Evolutionary conservation across 2,888 invertebrate species (phyloP).

Genomic region (Cryptus armator): DNA sequence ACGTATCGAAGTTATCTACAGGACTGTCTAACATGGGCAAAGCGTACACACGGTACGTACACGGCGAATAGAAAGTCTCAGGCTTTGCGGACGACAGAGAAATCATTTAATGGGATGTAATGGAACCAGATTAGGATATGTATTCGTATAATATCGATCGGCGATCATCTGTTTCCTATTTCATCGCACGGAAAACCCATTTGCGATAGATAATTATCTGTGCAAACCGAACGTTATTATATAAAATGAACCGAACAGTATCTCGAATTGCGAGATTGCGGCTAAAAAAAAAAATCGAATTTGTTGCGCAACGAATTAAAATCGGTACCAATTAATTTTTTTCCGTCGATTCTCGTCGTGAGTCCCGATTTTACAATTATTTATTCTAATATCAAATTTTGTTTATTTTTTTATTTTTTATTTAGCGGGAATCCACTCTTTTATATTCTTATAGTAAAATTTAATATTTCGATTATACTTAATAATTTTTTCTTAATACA

Average conservation of each 20-base stretch:
- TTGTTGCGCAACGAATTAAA: background rate
- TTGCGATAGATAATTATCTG: background rate
- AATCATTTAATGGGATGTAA: slow-evolving; percentile 77
- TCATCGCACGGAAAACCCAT: background rate
- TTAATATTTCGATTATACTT: background rate
- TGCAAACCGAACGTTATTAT: background rate
- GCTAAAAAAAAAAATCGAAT: background rate
- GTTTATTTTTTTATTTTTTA: too few species aligned
- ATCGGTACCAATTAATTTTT: slow-evolving; percentile 5
- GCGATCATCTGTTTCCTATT: slow-evolving; percentile 38
- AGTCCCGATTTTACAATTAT: background rate
- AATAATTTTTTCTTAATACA: too few species aligned
- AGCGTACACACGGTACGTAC: slow-evolving; percentile 29
- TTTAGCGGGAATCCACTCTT: too few species aligned
- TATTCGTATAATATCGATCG: slow-evolving; percentile 49
- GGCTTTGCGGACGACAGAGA: slow-evolving; percentile 75
- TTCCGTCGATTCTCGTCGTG: background rate
- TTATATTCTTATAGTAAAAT: background rate
- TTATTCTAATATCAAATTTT: background rate
- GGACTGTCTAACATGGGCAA: background rate
- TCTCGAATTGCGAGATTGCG: background rate
- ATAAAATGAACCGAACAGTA: background rate
- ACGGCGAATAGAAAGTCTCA: slow-evolving; percentile 77
- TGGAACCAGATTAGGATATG: slow-evolving; percentile 65
- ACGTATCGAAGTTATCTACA: background rate